Evolutionary conservation across 2,113 vertebrate genomes (phyloP).

Genomic region (Equus quagga): DNA sequence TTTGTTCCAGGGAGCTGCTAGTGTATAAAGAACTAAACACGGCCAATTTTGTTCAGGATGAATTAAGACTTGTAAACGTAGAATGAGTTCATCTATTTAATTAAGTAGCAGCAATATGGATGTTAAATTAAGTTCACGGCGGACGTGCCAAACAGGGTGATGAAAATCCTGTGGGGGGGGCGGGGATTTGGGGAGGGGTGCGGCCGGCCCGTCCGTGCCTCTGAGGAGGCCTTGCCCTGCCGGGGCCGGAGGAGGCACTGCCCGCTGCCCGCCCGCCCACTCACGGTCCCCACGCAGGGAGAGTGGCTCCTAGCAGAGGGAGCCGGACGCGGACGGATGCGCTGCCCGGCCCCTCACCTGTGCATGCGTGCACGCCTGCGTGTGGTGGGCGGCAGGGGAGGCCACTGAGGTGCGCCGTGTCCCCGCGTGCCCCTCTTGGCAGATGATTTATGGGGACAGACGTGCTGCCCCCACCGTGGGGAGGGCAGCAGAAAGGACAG

Average conservation of each 20-base stretch:
- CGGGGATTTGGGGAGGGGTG: constrained; percentile 58
- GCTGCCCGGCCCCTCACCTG: accelerated
- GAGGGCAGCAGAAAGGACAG: neutral
- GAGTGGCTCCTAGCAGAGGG: neutral
- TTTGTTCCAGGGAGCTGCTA: constrained; percentile 84
- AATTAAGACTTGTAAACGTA: constrained; percentile 86
- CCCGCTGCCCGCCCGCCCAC: accelerated
- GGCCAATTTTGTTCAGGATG: constrained; percentile 86
- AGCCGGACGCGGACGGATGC: accelerated
- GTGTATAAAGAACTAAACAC: constrained; percentile 81
- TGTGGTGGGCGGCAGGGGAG: accelerated
- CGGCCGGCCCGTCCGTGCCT: neutral
- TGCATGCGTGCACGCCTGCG: accelerated
- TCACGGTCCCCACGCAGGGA: accelerated
- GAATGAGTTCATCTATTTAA: constrained; percentile 88
- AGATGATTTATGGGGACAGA: neutral
- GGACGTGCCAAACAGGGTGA: constrained; percentile 82
- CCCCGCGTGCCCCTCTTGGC: neutral
- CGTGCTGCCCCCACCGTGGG: neutral
- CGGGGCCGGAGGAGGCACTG: neutral
- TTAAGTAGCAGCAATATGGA: constrained; percentile 85
- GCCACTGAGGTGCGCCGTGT: too few species aligned
- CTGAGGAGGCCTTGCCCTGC: neutral
- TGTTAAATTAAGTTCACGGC: constrained; percentile 85
- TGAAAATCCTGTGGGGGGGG: constrained; percentile 67